Conservation (phyloP, 1,140 invertebrate species). For the Dendrolimus kikuchii region DNA sequence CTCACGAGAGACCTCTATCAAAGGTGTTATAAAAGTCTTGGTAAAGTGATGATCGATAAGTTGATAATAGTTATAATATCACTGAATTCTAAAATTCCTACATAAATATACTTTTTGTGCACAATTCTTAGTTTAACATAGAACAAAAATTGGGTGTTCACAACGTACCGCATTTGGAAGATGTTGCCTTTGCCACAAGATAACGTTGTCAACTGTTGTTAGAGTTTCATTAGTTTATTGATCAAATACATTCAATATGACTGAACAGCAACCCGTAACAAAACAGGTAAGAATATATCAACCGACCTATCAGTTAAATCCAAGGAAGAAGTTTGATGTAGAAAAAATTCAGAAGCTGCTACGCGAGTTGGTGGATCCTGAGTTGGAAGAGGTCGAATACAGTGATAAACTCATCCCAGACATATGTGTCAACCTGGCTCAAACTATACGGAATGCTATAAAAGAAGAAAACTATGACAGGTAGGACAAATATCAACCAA, state of each 20-base stretch:
- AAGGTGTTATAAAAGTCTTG: too few relatives aligned
- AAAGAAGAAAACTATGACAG: slow-evolving; percentile 70
- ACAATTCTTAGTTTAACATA: too few relatives aligned
- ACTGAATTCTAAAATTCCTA: too few relatives aligned
- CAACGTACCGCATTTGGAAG: too few relatives aligned
- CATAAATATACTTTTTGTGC: too few relatives aligned
- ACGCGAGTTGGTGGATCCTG: slow-evolving; percentile 46
- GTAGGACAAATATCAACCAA: slow-evolving; percentile 15
- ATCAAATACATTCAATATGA: slow-evolving; percentile 43
- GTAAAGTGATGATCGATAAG: too few relatives aligned
- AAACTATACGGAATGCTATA: slow-evolving; percentile 49
- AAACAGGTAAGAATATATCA: slow-evolving; percentile 62
- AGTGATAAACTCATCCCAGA: slow-evolving; percentile 56
- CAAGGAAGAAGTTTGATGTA: slow-evolving; percentile 51
- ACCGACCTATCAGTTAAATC: slow-evolving; percentile 58
- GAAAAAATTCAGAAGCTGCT: slow-evolving; percentile 52
- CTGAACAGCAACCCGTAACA: slow-evolving; percentile 25
- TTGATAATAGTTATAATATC: too few relatives aligned
- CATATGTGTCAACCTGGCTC: slow-evolving; percentile 45
- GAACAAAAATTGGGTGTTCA: too few relatives aligned
- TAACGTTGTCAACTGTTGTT: too few relatives aligned
- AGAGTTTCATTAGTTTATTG: slow-evolving; percentile 24
- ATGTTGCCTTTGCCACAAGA: too few relatives aligned
- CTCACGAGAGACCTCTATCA: too few relatives aligned
- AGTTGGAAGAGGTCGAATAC: slow-evolving; percentile 62